Evolutionary conservation across 2,797 vertebrate genomes (phyloP), one percentile per base, ranked within the genome.

Genomic region (Falco berigora): DNA sequence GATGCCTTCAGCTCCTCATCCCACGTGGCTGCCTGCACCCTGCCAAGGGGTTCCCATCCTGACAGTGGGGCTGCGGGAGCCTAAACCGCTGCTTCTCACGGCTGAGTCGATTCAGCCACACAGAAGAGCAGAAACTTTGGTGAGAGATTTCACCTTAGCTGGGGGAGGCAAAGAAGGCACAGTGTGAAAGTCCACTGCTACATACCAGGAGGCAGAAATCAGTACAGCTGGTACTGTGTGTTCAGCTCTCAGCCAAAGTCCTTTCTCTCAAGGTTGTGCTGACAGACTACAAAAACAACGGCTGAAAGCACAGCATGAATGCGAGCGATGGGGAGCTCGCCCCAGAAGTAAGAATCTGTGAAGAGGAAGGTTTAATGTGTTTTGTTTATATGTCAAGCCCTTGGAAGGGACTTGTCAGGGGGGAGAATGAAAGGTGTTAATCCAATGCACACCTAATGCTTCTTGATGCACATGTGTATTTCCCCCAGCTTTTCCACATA

Each of bases 251-350:
- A 97, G 97, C 94, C 97, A 97, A 96, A 95, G 96, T 93, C 89
- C 95, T 92, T 96, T 92, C 86, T 93, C 92, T 96, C 97, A 97
- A 97, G 98, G 98, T 97, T 97, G 97, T 90, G 95, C 86, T 93
- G 94, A 92, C 83, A 97, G 96, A 75, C 97, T 97, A 95, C 68
- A 91, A 98, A 98, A 98, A 93, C 96, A 98, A 95, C 40, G 93
- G 92, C 88, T 94, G 96, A 97, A 97, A 97, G 91, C 95, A 87
- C 96, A 91, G 94, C 75, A 32, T 81, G 90, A 96, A 97, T 96
- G 88, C 8, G 1, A 96, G 90, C 21, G 9, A 74, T 27, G 74
- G 97, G 96, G 96, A 97, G 96, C 97, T 96, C 96, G 96, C 92
- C 96, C 74, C 89, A 95, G 78, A 58, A 88, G 64, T 86, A 95